Base-by-base conservation (phyloP, 1,140 invertebrate genomes). In the Trachymyrmex septentrionalis region DNA sequence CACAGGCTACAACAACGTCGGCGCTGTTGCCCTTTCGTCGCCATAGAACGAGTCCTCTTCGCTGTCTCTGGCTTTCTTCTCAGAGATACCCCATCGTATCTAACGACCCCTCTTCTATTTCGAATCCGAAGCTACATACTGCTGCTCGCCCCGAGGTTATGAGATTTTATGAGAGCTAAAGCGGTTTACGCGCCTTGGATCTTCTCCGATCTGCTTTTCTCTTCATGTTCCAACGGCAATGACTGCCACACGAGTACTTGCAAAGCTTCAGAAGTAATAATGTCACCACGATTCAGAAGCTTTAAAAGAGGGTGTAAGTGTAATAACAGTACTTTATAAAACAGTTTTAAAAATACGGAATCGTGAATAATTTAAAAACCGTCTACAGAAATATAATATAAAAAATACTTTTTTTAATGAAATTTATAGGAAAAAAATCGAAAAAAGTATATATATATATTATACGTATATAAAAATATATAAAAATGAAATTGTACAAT, bases 131-230 rank as follows among this genome's bases (percentile, higher is more conserved):
- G 55, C 59, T 59, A 24, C 61, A 72, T 53, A 16, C 73, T 71
- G 69, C 71, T 75, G 63, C 66, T 87, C 57, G 80, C 93, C 94
- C 92, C 76, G 90, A 80, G 94, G 94, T 95, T 94, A 95, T 95
- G 94, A 95, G 93, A 95, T 95, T 95, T 95, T 95, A 95, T 94
- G 93, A 95, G 94, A 93, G 91, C 93, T 91, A 95, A 95, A 95
- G 94, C 94, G 93, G 93, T 95, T 94, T 94, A 94, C 90, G 91
- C 87, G 84, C 61, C 30, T 71, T 30, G 63, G 34, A 86, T 88
- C 75, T 72, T 59, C 67, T 10, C 19, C 80, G 80, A 50, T 34
- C 69, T 84, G 67, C 69, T 84, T 84, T 73, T 73, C 80, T 84
- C 69, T 73, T 48, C 77, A 21, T 69, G 14, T 59, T 67, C 34